Base-by-base conservation (phyloP, 2,797 vertebrate species). In the Gila robusta region DNA sequence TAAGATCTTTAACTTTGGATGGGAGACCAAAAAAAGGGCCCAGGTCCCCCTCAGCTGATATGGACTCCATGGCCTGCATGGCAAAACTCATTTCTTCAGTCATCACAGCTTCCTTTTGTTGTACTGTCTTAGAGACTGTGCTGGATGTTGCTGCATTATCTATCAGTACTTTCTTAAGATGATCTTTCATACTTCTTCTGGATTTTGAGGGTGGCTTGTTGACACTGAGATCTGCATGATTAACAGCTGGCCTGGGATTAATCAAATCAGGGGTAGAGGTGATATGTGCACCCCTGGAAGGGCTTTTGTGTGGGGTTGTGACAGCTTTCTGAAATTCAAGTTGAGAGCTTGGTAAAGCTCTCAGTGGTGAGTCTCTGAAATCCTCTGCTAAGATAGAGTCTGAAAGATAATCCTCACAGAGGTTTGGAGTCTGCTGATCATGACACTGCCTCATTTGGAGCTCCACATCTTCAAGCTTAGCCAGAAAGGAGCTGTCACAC, bases 21-120 rank as follows among this genome's bases (percentile, higher is more conserved):
- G 98, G 98, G 28, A 99, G 96, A 3, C 97, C 98, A 88, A 98
- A 99, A 93, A 99, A 99, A 2, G 98, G 98, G 5, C 98, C 98
- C 28, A 96, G 94, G 87, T 99, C 98, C 0, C 90, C 82, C 11
- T 95, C 92, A 11, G 92, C 89, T 1, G 93, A 93, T 0, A 94
- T 91, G 0, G 92, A 92, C 81, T 96, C 95, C 54, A 97, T 93
- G 37, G 97, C 90, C 93, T 94, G 95, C 90, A 93, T 91, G 78
- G 97, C 98, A 44, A 96, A 92, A 82, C 90, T 94, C 28, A 98
- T 96, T 95, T 99, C 97, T 92, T 98, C 94, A 16, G 93, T 96
- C 28, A 99, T 91, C 70, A 95, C 91, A 2, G 95, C 96, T 76
- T 97, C 96, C 86, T 97, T 96, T 72, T 97, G 91, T n/a, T 91